phyloP scores from a whole-genome alignment of 2,888 invertebrate species.

The Diachrysia chrysitis region DNA sequence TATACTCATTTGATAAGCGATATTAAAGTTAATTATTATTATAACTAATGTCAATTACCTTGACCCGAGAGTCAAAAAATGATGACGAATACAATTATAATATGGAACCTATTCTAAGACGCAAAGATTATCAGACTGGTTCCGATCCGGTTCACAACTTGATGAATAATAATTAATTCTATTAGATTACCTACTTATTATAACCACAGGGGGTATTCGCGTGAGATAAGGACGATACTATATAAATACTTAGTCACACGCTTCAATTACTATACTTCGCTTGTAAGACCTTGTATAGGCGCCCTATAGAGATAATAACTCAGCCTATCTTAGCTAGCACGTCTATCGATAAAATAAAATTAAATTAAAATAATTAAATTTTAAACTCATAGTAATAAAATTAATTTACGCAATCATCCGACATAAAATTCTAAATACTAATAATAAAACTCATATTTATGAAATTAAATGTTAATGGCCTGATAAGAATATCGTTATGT shows the following conservation, averaged over 20 bases:
- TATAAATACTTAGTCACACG: constrained; percentile 55
- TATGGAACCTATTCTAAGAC: constrained; percentile 60
- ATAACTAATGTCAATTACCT: constrained; percentile 60
- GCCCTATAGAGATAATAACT: constrained; percentile 58
- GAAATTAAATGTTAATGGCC: background rate
- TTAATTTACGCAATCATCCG: constrained; percentile 33
- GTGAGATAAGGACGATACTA: constrained; percentile 51
- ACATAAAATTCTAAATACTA: constrained; percentile 23
- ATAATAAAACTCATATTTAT: constrained; percentile 2
- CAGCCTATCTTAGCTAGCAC: constrained; percentile 42
- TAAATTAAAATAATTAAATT: background rate
- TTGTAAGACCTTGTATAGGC: constrained; percentile 37
- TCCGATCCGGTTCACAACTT: constrained; percentile 69
- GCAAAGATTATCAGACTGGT: constrained; percentile 70
- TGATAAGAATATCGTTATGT: constrained; percentile 13
- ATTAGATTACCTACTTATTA: constrained; percentile 68
- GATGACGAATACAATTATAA: constrained; percentile 64
- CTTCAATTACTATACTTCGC: constrained; percentile 39
- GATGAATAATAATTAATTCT: constrained; percentile 73
- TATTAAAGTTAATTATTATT: constrained; percentile 37
- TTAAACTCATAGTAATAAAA: constrained; percentile 18
- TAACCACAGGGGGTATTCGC: constrained; percentile 66
- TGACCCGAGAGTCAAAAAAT: constrained; percentile 67
- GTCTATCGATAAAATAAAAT: constrained; percentile 7
- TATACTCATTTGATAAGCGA: constrained; percentile 52